Evolutionary conservation across 37 sponge, comb jelly and placozoan genomes (phyloP).

Genomic region (Oopsacas minuta): DNA sequence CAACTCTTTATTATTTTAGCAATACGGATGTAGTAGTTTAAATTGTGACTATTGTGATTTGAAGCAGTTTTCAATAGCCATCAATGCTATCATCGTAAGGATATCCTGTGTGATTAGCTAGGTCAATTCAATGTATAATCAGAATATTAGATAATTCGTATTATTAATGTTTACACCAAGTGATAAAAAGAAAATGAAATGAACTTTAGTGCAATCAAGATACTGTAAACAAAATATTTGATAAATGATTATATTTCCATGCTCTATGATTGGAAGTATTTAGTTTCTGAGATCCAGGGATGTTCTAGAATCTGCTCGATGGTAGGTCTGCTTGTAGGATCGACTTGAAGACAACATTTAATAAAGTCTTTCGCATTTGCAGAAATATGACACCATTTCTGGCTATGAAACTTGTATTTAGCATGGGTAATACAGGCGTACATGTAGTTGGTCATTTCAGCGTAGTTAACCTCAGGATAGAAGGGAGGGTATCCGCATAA

Average conservation of each 20-base stretch:
- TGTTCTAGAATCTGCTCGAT: conserved; percentile 52
- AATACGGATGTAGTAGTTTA: too few relatives aligned
- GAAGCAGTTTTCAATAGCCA: too few relatives aligned
- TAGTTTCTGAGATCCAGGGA: conserved; percentile 34
- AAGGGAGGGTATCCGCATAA: background rate
- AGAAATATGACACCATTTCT: conserved; percentile 21
- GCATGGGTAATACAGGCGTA: background rate
- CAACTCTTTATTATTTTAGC: too few relatives aligned
- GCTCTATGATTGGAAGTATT: background rate
- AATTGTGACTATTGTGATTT: too few relatives aligned
- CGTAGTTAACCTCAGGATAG: conserved; percentile 1
- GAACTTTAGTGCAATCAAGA: background rate
- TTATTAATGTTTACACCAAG: background rate
- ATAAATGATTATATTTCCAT: background rate
- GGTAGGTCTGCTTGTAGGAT: conserved; percentile 41
- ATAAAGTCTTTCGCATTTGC: conserved; percentile 48
- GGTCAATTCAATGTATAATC: too few relatives aligned
- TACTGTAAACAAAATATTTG: background rate
- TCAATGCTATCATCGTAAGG: too few relatives aligned
- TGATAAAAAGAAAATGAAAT: background rate
- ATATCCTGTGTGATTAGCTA: too few relatives aligned
- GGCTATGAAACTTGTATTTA: background rate
- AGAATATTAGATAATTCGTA: too few relatives aligned
- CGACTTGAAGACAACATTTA: conserved; percentile 35
- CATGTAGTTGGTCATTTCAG: background rate